A percentile compares a stretch with the other conserved stretches of the same genome.
These are phyloP conservation scores for Gryon sp. DNA, from an alignment of 1,140 invertebrate genomes.

Conservation along the genomic window DNA sequence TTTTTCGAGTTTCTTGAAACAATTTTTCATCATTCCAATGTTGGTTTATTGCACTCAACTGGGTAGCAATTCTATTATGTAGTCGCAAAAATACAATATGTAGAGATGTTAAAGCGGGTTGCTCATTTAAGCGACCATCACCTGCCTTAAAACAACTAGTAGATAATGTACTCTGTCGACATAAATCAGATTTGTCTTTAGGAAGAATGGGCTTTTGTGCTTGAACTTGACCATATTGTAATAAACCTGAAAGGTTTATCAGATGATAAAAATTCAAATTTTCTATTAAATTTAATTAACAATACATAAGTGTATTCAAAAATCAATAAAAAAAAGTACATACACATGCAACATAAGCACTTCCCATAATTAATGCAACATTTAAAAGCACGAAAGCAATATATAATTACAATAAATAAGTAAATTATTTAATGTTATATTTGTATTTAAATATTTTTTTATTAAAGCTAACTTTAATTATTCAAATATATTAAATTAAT, in stretches of 20 bases:
- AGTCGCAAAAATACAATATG: conserved; percentile 94
- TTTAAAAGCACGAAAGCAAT: too few species aligned
- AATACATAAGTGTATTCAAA: neutral
- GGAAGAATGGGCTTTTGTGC: conserved; percentile 81
- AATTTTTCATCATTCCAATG: conserved; percentile 93
- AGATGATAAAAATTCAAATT: neutral
- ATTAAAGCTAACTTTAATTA: too few species aligned
- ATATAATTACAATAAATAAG: too few species aligned
- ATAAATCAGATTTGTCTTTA: conserved; percentile 80
- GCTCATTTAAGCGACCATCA: conserved; percentile 90
- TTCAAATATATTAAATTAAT: too few species aligned
- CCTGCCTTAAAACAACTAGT: conserved; percentile 87
- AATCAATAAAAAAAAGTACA: too few species aligned
- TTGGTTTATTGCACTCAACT: conserved; percentile 87
- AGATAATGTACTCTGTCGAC: conserved; percentile 84
- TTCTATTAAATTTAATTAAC: neutral
- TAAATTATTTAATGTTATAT: too few species aligned
- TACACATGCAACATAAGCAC: too few species aligned
- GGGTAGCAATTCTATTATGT: conserved; percentile 92
- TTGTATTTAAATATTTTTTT: too few species aligned
- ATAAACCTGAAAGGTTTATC: conserved; percentile 78
- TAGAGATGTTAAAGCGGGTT: conserved; percentile 91
- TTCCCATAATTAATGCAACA: too few species aligned
- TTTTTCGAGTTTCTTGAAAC: conserved; percentile 92
- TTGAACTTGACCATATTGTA: conserved; percentile 84